Percentiles rank a stretch among this genome's conserved stretches.
Evolutionary conservation across 2,888 invertebrate species (phyloP).

Genomic region (Stramonita haemastoma): DNA sequence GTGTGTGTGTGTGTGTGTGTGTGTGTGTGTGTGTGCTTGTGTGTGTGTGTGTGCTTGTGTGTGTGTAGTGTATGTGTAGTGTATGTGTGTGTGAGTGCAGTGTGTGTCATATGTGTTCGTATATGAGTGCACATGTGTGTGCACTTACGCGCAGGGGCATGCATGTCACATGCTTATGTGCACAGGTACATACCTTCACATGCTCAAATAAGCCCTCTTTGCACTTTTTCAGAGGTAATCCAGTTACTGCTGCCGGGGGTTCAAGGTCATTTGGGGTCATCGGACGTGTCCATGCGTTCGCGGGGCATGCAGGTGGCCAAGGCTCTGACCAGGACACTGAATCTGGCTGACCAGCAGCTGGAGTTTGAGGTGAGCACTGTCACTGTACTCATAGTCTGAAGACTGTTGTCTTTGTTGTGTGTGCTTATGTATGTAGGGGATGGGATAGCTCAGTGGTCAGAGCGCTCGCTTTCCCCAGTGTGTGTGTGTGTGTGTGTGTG

Average conservation of each 20-base stretch:
- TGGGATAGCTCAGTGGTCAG: too few relatives aligned
- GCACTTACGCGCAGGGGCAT: neutral
- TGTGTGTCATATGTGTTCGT: too few relatives aligned
- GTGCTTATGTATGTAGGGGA: too few relatives aligned
- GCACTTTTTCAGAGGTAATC: conserved; percentile 59
- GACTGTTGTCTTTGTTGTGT: too few relatives aligned
- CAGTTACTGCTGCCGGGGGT: conserved; percentile 69
- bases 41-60: too few relatives aligned
- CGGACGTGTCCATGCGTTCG: conserved; percentile 60
- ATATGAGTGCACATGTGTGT: too few relatives aligned
- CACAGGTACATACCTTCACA: neutral
- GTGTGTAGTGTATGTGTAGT: too few relatives aligned
- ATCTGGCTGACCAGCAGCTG: conserved; percentile 66
- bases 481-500: too few relatives aligned
- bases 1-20: neutral
- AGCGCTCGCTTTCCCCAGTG: too few relatives aligned
- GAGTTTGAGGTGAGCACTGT: conserved; percentile 67
- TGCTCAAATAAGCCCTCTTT: neutral
- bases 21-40: too few relatives aligned
- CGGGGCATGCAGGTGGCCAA: conserved; percentile 74
- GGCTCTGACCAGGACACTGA: conserved; percentile 59
- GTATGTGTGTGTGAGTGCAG: too few relatives aligned
- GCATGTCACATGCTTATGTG: neutral
- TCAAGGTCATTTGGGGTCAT: conserved; percentile 67
- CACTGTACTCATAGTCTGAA: too few relatives aligned